phyloP scores from a whole-genome alignment of 2,888 invertebrate species.

The Nomada ruficornis region DNA sequence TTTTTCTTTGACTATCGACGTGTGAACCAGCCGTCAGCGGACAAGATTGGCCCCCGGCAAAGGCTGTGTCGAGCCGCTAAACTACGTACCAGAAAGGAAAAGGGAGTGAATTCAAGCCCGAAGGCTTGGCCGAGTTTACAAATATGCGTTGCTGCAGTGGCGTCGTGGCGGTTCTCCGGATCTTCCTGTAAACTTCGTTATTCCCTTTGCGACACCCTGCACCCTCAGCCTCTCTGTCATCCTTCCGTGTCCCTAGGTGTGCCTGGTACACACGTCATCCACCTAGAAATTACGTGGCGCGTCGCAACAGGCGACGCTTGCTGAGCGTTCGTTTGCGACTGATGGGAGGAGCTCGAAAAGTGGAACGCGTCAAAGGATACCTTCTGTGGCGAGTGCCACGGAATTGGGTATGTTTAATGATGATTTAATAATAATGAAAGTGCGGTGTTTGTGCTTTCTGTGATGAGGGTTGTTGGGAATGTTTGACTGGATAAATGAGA shows the following conservation, averaged over 20 bases:
- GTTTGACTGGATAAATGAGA: too few relatives aligned
- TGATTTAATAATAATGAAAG: constrained; percentile 11
- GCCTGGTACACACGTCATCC: not conserved
- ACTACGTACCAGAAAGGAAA: constrained; percentile 50
- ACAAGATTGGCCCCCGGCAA: constrained; percentile 52
- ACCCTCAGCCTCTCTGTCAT: not conserved
- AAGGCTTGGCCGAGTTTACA: constrained; percentile 55
- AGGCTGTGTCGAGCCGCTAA: constrained; percentile 27
- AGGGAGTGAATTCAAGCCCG: constrained; percentile 42
- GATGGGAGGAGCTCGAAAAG: not conserved
- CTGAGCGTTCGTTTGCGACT: constrained; percentile 8
- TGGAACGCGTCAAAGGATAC: constrained; percentile 3
- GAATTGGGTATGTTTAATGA: constrained; percentile 12
- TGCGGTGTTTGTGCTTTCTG: not conserved
- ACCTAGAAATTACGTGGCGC: constrained; percentile 27
- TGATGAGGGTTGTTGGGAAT: too few relatives aligned
- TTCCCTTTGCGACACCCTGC: constrained; percentile 36
- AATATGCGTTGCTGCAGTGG: constrained; percentile 45
- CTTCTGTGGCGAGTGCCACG: not conserved
- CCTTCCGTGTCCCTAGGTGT: not conserved
- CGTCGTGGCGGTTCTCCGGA: constrained; percentile 37
- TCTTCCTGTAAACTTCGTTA: constrained; percentile 59
- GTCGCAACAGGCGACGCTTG: constrained; percentile 36
- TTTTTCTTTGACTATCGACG: constrained; percentile 25
- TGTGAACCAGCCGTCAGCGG: constrained; percentile 38